These are phyloP conservation scores for Hirtodrosophila duncani DNA, from an alignment of 2,888 invertebrate genomes.

Conservation along the genomic window DNA sequence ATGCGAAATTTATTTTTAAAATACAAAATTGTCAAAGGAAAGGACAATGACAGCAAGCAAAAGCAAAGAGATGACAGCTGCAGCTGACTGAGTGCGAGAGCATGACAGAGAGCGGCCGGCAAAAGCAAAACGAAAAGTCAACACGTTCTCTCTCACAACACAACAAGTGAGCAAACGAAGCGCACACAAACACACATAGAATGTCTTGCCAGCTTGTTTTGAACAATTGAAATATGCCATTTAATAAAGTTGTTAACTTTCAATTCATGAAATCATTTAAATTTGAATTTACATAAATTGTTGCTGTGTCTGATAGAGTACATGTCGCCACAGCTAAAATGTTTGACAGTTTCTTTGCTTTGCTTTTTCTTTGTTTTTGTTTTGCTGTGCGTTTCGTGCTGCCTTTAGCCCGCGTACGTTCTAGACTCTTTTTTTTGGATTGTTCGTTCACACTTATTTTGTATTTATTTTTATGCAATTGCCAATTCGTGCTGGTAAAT, in stretches of 20 bases:
- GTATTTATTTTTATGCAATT: constrained; percentile 44
- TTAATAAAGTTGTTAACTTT: no score
- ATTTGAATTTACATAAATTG: no score
- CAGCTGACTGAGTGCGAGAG: constrained; percentile 9
- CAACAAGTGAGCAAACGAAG: constrained; percentile 65
- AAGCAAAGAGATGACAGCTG: constrained; percentile 22
- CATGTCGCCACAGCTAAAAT: no score
- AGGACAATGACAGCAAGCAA: constrained; percentile 42
- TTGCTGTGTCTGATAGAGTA: no score
- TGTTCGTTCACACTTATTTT: constrained; percentile 25
- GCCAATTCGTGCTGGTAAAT: constrained; percentile 21
- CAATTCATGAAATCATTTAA: no score
- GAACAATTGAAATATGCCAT: no score
- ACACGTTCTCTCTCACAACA: constrained; percentile 19
- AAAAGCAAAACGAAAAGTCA: constrained; percentile 17
- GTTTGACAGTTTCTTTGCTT: neutral
- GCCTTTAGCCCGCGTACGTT: no score
- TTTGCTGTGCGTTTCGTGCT: constrained; percentile 12
- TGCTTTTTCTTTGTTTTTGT: constrained; percentile 21
- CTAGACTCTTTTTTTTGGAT: constrained; percentile 6
- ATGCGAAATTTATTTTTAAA: constrained; percentile 32
- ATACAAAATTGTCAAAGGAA: constrained; percentile 33
- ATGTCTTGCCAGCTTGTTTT: no score
- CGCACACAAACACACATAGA: constrained; percentile 14
- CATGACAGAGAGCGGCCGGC: constrained; percentile 24